phyloP scores from a whole-genome alignment of 1,140 invertebrate species.

The Leptinotarsa lineolata region DNA sequence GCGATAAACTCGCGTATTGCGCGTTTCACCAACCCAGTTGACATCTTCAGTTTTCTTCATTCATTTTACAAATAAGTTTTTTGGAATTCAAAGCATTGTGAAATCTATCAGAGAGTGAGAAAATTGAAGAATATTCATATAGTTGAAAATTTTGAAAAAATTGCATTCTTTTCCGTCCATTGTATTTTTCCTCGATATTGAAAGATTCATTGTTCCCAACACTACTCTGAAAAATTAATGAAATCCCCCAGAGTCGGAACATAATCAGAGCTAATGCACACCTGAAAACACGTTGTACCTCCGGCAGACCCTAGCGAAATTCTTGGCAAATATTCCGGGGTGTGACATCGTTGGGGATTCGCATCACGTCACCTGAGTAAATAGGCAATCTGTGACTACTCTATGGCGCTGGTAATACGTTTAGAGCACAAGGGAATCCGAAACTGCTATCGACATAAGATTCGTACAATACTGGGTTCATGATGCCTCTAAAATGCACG shows the following conservation, averaged over 20 bases:
- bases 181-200: too few species aligned
- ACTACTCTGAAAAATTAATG: background rate
- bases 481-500: slow-evolving; percentile 13
- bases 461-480: slow-evolving; percentile 28
- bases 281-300: background rate
- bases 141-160: too few species aligned
- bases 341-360: slow-evolving; percentile 25
- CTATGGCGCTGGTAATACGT: slow-evolving; percentile 17
- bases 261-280: background rate
- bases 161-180: too few species aligned
- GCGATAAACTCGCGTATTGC: too few species aligned
- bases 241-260: background rate
- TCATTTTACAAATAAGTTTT: too few species aligned
- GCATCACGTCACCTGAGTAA: slow-evolving; percentile 25
- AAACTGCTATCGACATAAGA: slow-evolving; percentile 17
- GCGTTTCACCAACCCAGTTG: too few species aligned
- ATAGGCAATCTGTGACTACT: slow-evolving; percentile 33
- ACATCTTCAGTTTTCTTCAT: too few species aligned
- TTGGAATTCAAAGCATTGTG: too few species aligned
- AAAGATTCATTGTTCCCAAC: too few species aligned
- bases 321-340: slow-evolving; percentile 4
- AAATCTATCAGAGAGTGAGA: too few species aligned
- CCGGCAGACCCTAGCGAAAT: background rate
- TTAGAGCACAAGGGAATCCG: slow-evolving; percentile 17
- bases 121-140: too few species aligned